These are phyloP conservation scores for Junonia oenone DNA, from an alignment of 2,888 invertebrate genomes.

Conservation along the genomic window DNA sequence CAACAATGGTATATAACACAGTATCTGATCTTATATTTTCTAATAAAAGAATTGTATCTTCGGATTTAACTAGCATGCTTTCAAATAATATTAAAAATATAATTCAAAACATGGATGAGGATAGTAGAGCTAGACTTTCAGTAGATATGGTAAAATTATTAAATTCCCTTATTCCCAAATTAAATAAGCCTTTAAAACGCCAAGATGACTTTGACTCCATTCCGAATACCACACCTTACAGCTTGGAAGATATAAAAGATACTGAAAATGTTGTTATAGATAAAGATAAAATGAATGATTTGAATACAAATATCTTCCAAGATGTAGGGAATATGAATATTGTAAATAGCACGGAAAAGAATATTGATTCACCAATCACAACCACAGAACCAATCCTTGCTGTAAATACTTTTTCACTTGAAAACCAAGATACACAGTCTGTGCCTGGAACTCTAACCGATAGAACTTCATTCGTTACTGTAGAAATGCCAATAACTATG, in stretches of 20 bases:
- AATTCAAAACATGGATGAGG: slow-evolving; percentile 66
- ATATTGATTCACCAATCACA: slow-evolving; percentile 37
- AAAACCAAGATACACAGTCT: slow-evolving; percentile 37
- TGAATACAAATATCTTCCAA: slow-evolving; percentile 52
- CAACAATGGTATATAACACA: slow-evolving; percentile 73
- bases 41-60: slow-evolving; percentile 69
- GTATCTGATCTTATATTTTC: slow-evolving; percentile 71
- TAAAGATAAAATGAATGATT: slow-evolving; percentile 32
- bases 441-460: slow-evolving; percentile 46
- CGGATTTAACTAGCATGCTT: slow-evolving; percentile 77
- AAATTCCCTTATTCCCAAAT: slow-evolving; percentile 70
- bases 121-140: slow-evolving; percentile 66
- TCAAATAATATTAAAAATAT: slow-evolving; percentile 70
- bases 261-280: slow-evolving; percentile 59
- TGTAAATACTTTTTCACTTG: slow-evolving; percentile 50
- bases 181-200: slow-evolving; percentile 53
- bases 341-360: slow-evolving; percentile 59
- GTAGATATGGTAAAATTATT: slow-evolving; percentile 75
- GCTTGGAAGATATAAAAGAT: slow-evolving; percentile 71
- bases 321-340: slow-evolving; percentile 42
- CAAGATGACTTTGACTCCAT: slow-evolving; percentile 53
- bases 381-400: slow-evolving; percentile 36
- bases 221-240: slow-evolving; percentile 70
- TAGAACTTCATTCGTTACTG: slow-evolving; percentile 26
- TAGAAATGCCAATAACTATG: slow-evolving; percentile 3